phyloP scores from a whole-genome alignment of 2,888 invertebrate genomes.

The Cotesia congregata region DNA sequence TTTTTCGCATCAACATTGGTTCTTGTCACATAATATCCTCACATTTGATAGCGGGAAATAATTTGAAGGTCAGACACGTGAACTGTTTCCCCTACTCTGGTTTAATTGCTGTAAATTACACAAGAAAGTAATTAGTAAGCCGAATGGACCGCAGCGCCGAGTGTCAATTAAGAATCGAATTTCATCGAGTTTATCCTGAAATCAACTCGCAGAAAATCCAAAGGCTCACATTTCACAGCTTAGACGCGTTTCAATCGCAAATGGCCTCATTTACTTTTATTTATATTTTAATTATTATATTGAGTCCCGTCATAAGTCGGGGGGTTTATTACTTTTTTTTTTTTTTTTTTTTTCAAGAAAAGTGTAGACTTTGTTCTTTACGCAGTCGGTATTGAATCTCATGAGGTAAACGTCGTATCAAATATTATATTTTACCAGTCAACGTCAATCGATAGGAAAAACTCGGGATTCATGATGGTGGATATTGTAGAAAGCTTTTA shows the following conservation, averaged over 20 bases:
- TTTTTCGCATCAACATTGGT: neutral
- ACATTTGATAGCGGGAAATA: neutral
- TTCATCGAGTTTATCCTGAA: neutral
- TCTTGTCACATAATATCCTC: neutral
- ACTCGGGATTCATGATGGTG: neutral
- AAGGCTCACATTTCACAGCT: neutral
- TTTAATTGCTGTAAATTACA: neutral
- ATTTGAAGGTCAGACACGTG: neutral
- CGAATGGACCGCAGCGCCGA: neutral
- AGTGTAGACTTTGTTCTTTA: neutral
- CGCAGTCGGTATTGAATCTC: neutral
- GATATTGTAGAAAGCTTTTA: neutral
- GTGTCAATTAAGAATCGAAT: slow-evolving; percentile 5
- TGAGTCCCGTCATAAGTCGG: neutral
- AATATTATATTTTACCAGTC: neutral
- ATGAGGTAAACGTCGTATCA: neutral
- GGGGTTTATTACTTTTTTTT: neutral
- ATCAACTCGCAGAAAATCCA: neutral
- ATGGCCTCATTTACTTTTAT: neutral
- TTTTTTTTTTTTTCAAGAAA: neutral
- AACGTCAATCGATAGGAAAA: neutral
- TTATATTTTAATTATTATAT: neutral
- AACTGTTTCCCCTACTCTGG: neutral
- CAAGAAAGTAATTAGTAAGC: slow-evolving; percentile 3
- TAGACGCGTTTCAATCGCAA: neutral